Evolutionary conservation across 2,113 vertebrate species (phyloP).

Genomic region (Cettia cetti): DNA sequence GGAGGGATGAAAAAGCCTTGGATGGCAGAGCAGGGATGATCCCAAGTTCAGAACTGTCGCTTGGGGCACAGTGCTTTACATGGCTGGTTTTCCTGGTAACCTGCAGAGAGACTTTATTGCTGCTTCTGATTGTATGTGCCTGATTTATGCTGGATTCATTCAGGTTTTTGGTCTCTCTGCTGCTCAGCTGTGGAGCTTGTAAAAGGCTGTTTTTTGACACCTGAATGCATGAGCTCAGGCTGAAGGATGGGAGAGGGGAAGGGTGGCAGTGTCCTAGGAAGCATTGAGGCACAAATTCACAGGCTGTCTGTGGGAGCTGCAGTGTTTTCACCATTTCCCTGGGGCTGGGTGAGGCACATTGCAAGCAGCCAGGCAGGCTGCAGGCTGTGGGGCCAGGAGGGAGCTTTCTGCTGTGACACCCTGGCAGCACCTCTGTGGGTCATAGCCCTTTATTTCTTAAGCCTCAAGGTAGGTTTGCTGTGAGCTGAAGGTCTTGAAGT

Average conservation of each 20-base stretch:
- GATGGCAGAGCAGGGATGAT: neutral
- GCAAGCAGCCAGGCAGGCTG: neutral
- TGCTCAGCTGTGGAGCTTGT: neutral
- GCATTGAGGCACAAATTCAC: rapidly evolving
- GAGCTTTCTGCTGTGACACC: neutral
- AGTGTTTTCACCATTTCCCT: neutral
- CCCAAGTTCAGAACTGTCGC: neutral
- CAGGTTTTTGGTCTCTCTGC: neutral
- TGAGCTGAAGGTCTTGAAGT: neutral
- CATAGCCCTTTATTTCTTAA: neutral
- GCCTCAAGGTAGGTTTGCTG: neutral
- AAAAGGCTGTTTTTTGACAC: neutral
- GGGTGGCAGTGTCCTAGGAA: neutral
- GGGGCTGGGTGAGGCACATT: neutral
- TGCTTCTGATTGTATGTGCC: neutral
- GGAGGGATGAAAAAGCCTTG: neutral
- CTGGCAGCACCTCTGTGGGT: neutral
- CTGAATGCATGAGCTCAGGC: neutral
- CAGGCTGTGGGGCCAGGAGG: neutral
- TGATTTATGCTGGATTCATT: neutral
- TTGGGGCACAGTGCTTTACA: neutral
- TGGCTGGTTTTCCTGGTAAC: neutral
- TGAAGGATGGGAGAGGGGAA: neutral
- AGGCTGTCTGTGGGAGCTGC: neutral
- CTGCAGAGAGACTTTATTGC: neutral